Percentiles rank a stretch among this genome's conserved stretches.
These are phyloP conservation scores for Dermochelys coriacea DNA, from an alignment of 2,797 vertebrate genomes.

Conservation along the genomic window DNA sequence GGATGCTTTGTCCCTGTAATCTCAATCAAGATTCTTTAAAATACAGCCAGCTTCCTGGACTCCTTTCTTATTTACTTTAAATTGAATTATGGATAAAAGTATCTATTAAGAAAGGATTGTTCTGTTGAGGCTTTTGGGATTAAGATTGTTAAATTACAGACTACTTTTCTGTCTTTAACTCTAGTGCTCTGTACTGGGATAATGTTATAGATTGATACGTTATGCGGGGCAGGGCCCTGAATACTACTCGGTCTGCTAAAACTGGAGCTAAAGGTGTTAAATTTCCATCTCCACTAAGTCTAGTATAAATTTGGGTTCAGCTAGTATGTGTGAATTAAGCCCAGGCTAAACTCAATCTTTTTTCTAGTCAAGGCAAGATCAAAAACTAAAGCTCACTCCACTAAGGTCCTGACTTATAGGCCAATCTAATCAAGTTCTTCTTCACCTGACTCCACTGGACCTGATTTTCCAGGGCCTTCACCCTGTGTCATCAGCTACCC, in stretches of 20 bases:
- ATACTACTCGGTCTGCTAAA: background rate
- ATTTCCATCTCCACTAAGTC: background rate
- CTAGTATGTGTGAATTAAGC: background rate
- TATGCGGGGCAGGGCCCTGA: background rate
- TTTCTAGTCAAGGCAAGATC: no score
- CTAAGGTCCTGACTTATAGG: fast-evolving
- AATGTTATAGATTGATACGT: background rate
- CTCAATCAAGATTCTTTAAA: no score
- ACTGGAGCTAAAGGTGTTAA: fast-evolving
- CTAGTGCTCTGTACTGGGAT: background rate
- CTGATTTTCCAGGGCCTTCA: fast-evolving
- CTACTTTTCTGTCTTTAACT: background rate
- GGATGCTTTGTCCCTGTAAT: no score
- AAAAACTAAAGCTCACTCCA: fast-evolving
- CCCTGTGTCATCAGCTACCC: background rate
- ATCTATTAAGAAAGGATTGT: background rate
- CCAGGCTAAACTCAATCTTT: background rate
- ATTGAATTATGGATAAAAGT: background rate
- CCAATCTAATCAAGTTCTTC: fast-evolving
- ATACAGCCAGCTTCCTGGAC: no score
- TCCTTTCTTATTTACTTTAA: background rate
- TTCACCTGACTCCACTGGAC: background rate
- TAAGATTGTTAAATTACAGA: background rate
- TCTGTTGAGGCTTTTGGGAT: background rate
- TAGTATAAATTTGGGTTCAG: background rate